These are phyloP conservation scores for Tauraco erythrolophus DNA, from an alignment of 2,113 vertebrate genomes.

Conservation along the genomic window DNA sequence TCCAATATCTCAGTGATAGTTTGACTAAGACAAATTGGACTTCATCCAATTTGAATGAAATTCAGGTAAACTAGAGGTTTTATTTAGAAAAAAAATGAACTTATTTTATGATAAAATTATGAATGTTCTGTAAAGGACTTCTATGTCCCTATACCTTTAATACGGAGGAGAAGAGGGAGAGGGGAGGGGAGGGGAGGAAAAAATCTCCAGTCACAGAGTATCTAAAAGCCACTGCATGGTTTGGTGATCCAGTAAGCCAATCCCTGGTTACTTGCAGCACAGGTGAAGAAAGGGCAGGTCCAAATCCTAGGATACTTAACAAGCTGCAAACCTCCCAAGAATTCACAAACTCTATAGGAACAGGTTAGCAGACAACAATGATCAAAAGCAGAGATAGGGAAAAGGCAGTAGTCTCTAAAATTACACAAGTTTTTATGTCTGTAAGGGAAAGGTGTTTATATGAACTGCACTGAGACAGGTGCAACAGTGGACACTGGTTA, in stretches of 20 bases:
- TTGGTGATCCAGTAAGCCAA: not conserved
- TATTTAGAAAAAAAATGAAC: not conserved
- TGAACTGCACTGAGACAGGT: not conserved
- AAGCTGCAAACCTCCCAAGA: not conserved
- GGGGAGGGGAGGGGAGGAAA: not conserved
- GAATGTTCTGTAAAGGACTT: not conserved
- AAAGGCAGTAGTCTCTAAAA: not conserved
- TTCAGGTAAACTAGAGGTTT: not conserved
- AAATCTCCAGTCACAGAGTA: not conserved
- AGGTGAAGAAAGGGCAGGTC: not conserved
- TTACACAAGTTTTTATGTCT: not conserved
- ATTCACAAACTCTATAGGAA: not conserved
- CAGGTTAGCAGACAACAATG: not conserved
- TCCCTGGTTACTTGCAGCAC: not conserved
- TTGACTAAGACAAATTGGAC: not conserved
- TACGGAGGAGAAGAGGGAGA: too few species aligned
- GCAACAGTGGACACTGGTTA: too few species aligned
- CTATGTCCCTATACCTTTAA: not conserved
- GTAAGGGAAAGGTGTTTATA: not conserved
- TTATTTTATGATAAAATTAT: not conserved
- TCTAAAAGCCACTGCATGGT: not conserved
- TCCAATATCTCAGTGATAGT: not conserved
- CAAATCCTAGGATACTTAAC: not conserved
- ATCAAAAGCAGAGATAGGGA: not conserved
- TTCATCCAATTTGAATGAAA: not conserved